Evolutionary conservation across 2,797 vertebrate species (phyloP).

Genomic region (Emys orbicularis): DNA sequence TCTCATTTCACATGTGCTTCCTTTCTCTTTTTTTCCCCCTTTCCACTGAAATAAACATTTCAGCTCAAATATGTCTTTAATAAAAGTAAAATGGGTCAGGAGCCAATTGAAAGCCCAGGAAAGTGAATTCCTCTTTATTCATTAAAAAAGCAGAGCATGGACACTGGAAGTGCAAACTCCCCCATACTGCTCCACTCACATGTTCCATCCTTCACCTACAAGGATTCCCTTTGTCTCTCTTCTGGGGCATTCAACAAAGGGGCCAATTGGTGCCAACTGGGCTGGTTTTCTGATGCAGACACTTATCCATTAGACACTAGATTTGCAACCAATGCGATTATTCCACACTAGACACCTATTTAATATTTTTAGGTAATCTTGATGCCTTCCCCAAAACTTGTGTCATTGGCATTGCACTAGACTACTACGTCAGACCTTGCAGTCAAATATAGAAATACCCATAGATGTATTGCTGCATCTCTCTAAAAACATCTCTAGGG

Average conservation of each 20-base stretch:
- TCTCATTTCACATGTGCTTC: not conserved
- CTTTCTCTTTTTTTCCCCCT: not conserved
- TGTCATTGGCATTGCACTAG: not conserved
- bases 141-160: not conserved
- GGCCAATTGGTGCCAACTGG: not conserved
- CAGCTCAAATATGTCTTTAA: not conserved
- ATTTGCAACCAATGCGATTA: not conserved
- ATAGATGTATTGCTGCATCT: not conserved
- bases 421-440: slow-evolving; percentile 10
- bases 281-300: not conserved
- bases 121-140: not conserved
- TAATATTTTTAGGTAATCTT: not conserved
- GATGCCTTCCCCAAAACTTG: not conserved
- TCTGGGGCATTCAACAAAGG: not conserved
- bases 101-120: not conserved
- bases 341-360: not conserved
- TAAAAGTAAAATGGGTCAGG: not conserved
- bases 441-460: not conserved
- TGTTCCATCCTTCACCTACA: not conserved
- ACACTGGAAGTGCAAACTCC: not conserved
- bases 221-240: not conserved
- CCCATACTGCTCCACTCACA: not conserved
- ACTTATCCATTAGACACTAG: not conserved
- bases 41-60: slow-evolving; percentile 34
- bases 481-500: not conserved